A percentile compares a stretch with the other conserved stretches of the same genome.
These are phyloP conservation scores for Chymomyza amoena DNA, from an alignment of 2,888 invertebrate species.

Conservation along the genomic window DNA sequence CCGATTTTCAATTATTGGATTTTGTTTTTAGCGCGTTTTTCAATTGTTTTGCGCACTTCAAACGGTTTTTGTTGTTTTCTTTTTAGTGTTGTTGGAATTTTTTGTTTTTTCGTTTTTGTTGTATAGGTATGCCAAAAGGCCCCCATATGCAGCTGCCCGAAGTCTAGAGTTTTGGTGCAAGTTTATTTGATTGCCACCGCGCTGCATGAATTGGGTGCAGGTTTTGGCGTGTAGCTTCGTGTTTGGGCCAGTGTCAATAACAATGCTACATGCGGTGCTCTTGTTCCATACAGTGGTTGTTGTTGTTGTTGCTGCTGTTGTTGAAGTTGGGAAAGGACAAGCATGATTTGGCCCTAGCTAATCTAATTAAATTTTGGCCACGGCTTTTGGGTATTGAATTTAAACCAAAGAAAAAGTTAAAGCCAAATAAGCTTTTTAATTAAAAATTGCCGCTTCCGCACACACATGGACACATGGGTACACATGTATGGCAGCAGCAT, in stretches of 20 bases:
- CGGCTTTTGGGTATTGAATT: constrained; percentile 24
- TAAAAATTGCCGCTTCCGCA: constrained; percentile 43
- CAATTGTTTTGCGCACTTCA: constrained; percentile 36
- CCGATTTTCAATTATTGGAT: constrained; percentile 73
- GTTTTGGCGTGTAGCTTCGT: background rate
- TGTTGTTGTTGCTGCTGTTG: background rate
- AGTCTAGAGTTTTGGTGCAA: constrained; percentile 18
- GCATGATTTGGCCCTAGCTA: constrained; percentile 49
- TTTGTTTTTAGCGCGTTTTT: constrained; percentile 52
- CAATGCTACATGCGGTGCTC: constrained; percentile 38
- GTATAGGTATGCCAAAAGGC: background rate
- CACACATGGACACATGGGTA: constrained; percentile 23
- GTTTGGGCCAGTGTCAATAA: constrained; percentile 27
- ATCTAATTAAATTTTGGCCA: constrained; percentile 67
- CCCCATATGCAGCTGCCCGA: background rate
- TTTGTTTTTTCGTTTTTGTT: constrained; percentile 1
- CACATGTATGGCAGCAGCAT: constrained; percentile 38
- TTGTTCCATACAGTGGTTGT: background rate
- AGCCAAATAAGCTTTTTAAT: constrained; percentile 68
- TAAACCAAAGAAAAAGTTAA: constrained; percentile 20
- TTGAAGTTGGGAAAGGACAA: constrained; percentile 48
- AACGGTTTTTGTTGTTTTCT: constrained; percentile 20
- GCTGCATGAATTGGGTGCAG: background rate
- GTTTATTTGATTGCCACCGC: constrained; percentile 36
- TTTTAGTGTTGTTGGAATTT: constrained; percentile 2